phyloP scores from a whole-genome alignment of 2,113 vertebrate species.

The Lepidothrix coronata region DNA sequence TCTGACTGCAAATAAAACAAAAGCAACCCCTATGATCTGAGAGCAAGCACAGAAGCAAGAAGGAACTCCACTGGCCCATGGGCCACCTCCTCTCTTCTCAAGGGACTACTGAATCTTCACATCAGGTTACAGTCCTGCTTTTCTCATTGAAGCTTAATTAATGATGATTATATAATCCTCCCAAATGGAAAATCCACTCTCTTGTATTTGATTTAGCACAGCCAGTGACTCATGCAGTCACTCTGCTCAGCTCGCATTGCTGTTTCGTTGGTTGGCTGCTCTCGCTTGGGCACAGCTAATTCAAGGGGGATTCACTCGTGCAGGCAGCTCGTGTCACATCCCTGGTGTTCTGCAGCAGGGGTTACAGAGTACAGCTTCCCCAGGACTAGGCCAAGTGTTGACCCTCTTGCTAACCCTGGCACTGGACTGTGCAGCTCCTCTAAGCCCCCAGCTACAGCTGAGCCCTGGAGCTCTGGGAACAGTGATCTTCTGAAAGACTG shows the following conservation, averaged over 20 bases:
- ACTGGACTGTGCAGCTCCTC: not conserved
- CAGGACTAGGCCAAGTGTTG: not conserved
- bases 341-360: not conserved
- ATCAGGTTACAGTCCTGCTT: constrained; percentile 23
- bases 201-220: constrained; percentile 52
- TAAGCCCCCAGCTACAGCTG: not conserved
- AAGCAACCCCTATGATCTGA: not conserved
- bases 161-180: constrained; percentile 59
- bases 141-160: constrained; percentile 60
- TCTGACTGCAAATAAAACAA: not conserved
- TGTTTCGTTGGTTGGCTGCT: not conserved
- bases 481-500: not conserved
- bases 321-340: not conserved
- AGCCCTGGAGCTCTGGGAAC: not conserved
- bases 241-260: not conserved
- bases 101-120: not conserved
- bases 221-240: constrained; percentile 45
- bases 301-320: not conserved
- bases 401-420: not conserved
- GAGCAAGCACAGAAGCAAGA: not conserved
- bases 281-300: not conserved
- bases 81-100: not conserved
- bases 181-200: constrained; percentile 50
- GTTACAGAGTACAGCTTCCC: not conserved
- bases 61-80: not conserved